Evolutionary conservation across 2,113 vertebrate genomes (phyloP), one percentile per base, ranked within the genome.

Genomic region (Toxotes jaculatrix): DNA sequence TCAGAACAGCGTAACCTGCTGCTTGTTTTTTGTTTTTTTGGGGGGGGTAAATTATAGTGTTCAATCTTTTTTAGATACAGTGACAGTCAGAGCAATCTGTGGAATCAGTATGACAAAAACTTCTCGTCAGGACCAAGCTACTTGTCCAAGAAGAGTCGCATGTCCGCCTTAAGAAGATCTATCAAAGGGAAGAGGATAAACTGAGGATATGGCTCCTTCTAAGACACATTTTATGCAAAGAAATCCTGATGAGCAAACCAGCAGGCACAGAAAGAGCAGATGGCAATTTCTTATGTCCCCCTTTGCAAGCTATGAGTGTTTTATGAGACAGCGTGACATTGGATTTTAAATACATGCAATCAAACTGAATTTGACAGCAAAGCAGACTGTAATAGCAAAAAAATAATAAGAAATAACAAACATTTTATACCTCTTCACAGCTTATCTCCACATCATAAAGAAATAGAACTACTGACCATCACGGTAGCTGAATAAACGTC

Each of bases 191-290:
- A 43, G 13, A 45, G 21, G 10, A 62, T 47, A 53, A 36, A 68
- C 23, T 60, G 21, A 80, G 55, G 36, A 42, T 31, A 65, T 23
- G 21, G 16, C 57, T 21, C 38, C 47, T 11, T 64, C 55, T n/a
- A 4, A 42, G n/a, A 62, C 10, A 49, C 55, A 84, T 70, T 43
- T 12, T 38, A 84, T 72, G 68, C 60, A 89, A 78, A 91, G 51
- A 71, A 68, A 72, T 87, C 49, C 42, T 14, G 14, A 79, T 14
- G 4, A 86, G 80, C 76, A 77, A 84, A 62, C 19, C 51, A 83
- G 72, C 31, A 75, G 6, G 42, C 77, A 72, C 47, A 5, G 27
- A 68, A 42, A 59, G 27, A 82, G 38, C 19, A 53, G n/a, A n/a
- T n/a, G n/a, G n/a, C n/a, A n/a, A 83, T 71, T 73, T 62, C 8